Evolutionary conservation across 53 echinoderm and acorn worm species (phyloP), one percentile per base, ranked within the genome.

Genomic region (Temnopleurus reevesii): DNA sequence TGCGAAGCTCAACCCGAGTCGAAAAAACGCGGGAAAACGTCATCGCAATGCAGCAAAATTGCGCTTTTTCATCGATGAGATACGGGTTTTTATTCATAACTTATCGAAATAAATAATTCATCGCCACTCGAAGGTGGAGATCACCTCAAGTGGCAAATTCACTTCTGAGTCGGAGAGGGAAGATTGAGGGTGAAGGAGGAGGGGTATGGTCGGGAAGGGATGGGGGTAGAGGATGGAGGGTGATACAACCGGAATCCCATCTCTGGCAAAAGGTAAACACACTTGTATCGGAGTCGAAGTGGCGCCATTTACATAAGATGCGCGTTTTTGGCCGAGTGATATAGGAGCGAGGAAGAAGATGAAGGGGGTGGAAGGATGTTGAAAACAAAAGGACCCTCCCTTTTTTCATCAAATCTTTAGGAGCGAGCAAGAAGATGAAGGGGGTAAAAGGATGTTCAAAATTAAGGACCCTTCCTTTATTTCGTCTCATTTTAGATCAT

Each of bases 101-200:
- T 23, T 46, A 35, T 9, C 33, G 83, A 55, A 83, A 83, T 83
- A 55, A 83, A 83, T 83, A 55, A 83, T 83, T 83, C 83, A 83
- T 53, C 23, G 31, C 83, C 83, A 83, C 83, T 83, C 57, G 36
- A 55, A 35, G 55, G 57, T 34, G 18, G 35, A 55, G 83, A 83
- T 83, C 83, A 36, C 19, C 35, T 83, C 54, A 83, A 83, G 83
- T 83, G 46, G 26, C 41, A 9, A 71, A 41, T 71, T 71, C 71
- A 71, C 71, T 71, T 71, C 71, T 41, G 3, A 21, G 41, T 21
- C 2, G 71, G 23, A 43, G 71, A 41, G 41, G 3, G 63, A 30
- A 63, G 63, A 63, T 13, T 29, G 27, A 4, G 63, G 30, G 63
- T 63, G 71, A 71, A 71, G 71, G 36, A 71, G 71, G 38, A n/a